Base-by-base conservation (phyloP, 2,113 vertebrate species). In the Coryphaenoides rupestris region DNA sequence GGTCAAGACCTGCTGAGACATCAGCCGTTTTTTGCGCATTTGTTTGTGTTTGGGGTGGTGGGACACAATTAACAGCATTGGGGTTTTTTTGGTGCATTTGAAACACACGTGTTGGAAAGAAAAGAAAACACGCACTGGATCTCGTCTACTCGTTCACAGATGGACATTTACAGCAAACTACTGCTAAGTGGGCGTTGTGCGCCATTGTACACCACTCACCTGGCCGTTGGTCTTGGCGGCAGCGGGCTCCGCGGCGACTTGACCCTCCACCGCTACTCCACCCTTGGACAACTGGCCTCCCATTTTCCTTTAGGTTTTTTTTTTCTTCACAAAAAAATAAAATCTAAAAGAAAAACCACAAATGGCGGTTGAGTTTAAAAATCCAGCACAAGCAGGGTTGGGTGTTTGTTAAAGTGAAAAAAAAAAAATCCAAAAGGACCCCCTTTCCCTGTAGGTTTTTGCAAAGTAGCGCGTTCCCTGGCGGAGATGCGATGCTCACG, bases 171-270 rank as follows among this genome's bases (percentile, higher is more conserved):
- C 76, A 59, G 74, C 56, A 52, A 70, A 26, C 71, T 55, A 26
- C 71, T 55, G 56, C 60, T 58, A 49, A 19, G 83, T 79, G 82
- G 84, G 84, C 73, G 82, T 73, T 73, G 70, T 73, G 77, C 63
- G 82, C 79, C 85, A 81, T 86, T 81, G 81, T 17, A 24, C 1
- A 17, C 21, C 7, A 78, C 84, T 87, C 87, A 96, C 94, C 94
- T 95, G 94, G 87, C 93, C 94, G 80, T 95, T 95, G 82, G 92
- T 87, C 86, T 95, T 96, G 60, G 91, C 84, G 26, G 92, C 91
- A 68, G 87, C 86, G 14, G 82, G 77, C 40, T 89, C 86, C 23
- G 80, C 84, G 70, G 81, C 81, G 65, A 80, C 89, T 70, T 90
- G 79, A 71, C 81, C 86, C 78, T 90, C 80, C 58, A 87, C 92